Base-by-base conservation (phyloP, 2,113 vertebrate species). In the Todiramphus chloris region DNA sequence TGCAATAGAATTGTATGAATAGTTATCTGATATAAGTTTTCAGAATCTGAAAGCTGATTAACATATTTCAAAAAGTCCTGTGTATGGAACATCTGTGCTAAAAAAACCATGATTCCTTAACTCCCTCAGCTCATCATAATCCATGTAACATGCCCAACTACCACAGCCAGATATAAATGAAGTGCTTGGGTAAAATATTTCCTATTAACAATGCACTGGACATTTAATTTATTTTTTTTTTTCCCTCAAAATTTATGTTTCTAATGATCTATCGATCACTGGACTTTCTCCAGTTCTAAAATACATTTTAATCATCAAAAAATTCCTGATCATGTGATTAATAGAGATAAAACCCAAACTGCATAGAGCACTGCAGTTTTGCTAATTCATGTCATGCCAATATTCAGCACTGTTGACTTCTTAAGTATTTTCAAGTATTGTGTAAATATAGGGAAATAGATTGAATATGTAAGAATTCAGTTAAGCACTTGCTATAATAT, bases 241-340 rank as follows among this genome's bases (percentile, higher is more conserved):
- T 16, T 15, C 33, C 37, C 37, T 37, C 37, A 37, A 18, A 60
- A 58, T 44, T 44, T 44, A n/a, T 25, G 4, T 70, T n/a, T 58
- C 79, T 79, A 68, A 28, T 88, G 1, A 46, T 33, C 28, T 41
- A 10, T 31, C 58, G n/a, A 79, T 63, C 25, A 58, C 60, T 46
- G n/a, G 4, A 33, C 4, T 30, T 51, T 60, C 67, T 67, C 24
- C 8, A 50, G 11, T 50, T 44, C 28, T 35, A 24, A 58, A 77
- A 46, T 69, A 35, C n/a, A 41, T 44, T 83, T 64, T 37, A 63
- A 48, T 50, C 4, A 58, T 58, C 5, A 51, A 43, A 37, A 27
- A 31, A 1, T 0, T 2, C 5, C 33, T 28, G 6, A 33, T 19
- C 31, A 35, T 58, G 27, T 24, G 10, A 30, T 58, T 63, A 44